phyloP scores from a whole-genome alignment of 1,140 invertebrate species.

The Neodiprion fabricii region DNA sequence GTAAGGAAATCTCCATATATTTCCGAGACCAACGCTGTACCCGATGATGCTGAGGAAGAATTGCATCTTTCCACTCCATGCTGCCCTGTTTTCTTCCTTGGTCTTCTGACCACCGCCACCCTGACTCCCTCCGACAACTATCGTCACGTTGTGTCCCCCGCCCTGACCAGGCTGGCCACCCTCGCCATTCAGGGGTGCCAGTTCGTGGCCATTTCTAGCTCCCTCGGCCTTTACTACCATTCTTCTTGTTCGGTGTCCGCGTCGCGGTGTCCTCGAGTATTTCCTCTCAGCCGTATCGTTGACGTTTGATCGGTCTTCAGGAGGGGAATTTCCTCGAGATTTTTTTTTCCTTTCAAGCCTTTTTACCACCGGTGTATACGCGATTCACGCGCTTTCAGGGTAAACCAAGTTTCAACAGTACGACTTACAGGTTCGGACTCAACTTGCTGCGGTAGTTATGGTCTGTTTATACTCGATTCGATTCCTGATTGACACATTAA shows the following conservation, averaged over 20 bases:
- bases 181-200: slow-evolving; percentile 72
- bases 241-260: slow-evolving; percentile 19
- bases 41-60: slow-evolving; percentile 92
- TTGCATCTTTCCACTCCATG: slow-evolving; percentile 86
- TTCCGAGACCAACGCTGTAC: slow-evolving; percentile 89
- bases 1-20: slow-evolving; percentile 96
- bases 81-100: slow-evolving; percentile 70
- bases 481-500: background rate
- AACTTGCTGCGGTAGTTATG: background rate
- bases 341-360: background rate
- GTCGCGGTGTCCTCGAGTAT: too few species aligned
- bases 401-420: background rate
- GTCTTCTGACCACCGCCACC: slow-evolving; percentile 52
- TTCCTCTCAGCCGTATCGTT: background rate
- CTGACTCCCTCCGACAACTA: slow-evolving; percentile 54
- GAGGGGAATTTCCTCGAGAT: background rate
- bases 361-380: background rate
- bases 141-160: slow-evolving; percentile 52
- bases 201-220: slow-evolving; percentile 74
- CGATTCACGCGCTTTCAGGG: background rate
- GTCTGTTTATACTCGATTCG: background rate
- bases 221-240: slow-evolving; percentile 64
- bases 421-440: background rate
- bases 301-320: background rate
- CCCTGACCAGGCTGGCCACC: slow-evolving; percentile 39